These are phyloP conservation scores for Callithrix jacchus DNA, from an alignment of 2,113 vertebrate species.

Conservation along the genomic window DNA sequence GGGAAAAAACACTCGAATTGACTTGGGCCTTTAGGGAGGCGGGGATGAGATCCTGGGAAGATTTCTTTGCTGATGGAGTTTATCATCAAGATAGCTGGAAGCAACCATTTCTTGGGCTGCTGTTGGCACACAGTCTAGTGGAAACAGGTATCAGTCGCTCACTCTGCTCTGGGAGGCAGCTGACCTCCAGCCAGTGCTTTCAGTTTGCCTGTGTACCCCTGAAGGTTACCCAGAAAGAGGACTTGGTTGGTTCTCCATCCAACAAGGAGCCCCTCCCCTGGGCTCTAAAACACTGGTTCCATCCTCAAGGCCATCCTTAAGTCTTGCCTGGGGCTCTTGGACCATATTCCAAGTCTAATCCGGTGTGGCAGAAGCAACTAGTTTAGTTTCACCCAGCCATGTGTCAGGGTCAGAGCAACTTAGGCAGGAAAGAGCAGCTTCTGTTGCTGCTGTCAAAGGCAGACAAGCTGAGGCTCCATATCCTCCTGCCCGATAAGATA, in stretches of 20 bases:
- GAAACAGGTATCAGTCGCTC: not conserved
- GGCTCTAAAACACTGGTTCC: not conserved
- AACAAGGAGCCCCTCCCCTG: not conserved
- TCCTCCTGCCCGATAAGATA: not conserved
- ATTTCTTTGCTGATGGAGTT: not conserved
- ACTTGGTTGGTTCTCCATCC: not conserved
- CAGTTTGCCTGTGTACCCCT: not conserved
- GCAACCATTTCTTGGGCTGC: not conserved
- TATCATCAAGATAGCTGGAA: not conserved
- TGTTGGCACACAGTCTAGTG: not conserved
- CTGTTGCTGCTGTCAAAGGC: not conserved
- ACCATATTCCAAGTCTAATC: not conserved
- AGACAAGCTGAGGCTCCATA: not conserved
- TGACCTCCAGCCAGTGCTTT: not conserved
- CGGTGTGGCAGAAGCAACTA: not conserved
- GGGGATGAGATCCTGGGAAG: not conserved
- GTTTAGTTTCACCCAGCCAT: not conserved
- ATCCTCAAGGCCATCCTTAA: not conserved
- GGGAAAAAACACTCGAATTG: no score
- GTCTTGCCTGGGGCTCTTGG: not conserved
- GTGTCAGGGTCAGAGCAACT: not conserved
- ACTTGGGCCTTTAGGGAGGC: not conserved
- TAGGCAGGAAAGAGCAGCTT: not conserved
- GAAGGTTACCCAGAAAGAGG: not conserved
- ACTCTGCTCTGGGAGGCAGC: not conserved